Conservation (phyloP, 2,888 invertebrate species). For the Penaeus monodon region DNA sequence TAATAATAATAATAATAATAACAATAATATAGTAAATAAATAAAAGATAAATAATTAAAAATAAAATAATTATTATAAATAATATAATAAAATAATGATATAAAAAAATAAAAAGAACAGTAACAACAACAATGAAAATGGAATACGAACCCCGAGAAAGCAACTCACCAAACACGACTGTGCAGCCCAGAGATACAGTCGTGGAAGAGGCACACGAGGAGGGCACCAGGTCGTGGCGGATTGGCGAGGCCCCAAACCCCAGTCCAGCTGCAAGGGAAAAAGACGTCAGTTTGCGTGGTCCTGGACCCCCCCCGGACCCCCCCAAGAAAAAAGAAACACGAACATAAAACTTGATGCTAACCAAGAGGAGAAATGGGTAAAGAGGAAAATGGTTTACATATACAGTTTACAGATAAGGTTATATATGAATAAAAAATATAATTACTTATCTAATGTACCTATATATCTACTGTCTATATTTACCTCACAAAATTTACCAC, state of each 20-base stretch:
- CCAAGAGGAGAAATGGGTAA: neutral
- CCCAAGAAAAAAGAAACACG: neutral
- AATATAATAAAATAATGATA: too few relatives aligned
- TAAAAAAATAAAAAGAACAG: too few relatives aligned
- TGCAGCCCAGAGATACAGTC: constrained; percentile 94
- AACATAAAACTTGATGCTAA: too few relatives aligned
- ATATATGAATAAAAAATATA: too few relatives aligned
- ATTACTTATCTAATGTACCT: too few relatives aligned
- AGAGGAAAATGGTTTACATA: constrained; percentile 25
- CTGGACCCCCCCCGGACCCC: neutral
- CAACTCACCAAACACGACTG: constrained; percentile 81
- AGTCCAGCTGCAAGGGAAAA: constrained; percentile 71
- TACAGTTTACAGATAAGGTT: neutral
- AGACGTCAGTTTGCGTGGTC: constrained; percentile 12
- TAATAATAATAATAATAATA: too few relatives aligned
- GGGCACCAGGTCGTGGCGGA: constrained; percentile 76
- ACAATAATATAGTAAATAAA: too few relatives aligned
- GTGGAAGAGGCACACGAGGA: constrained; percentile 84
- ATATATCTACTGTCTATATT: too few relatives aligned
- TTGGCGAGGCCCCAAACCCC: constrained; percentile 70
- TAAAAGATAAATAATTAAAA: too few relatives aligned
- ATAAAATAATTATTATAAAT: too few relatives aligned
- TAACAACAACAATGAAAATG: too few relatives aligned
- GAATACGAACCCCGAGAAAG: neutral
- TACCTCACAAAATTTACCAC: too few relatives aligned